Percentiles rank a stretch among this genome's conserved stretches.
phyloP scores from a whole-genome alignment of 2,888 invertebrate genomes.

The Gandaritis pyraliata region DNA sequence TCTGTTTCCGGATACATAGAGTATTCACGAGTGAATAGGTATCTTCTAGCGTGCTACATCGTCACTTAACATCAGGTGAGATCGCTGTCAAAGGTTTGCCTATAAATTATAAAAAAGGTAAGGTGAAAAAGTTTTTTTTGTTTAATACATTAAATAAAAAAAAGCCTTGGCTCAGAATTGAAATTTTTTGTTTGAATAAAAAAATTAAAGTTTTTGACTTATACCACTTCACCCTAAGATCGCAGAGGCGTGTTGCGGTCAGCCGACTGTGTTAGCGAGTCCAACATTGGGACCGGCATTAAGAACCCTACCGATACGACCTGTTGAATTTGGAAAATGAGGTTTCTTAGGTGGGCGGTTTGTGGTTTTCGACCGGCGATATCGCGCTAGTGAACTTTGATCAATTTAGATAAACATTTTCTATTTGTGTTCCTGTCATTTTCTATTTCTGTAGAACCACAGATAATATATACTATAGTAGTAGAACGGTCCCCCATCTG shows the following conservation, averaged over 20 bases:
- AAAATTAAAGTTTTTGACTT: constrained; percentile 24
- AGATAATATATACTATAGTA: too few relatives aligned
- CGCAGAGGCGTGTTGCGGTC: constrained; percentile 54
- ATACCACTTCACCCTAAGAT: constrained; percentile 24
- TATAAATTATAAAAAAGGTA: too few relatives aligned
- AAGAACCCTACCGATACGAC: constrained; percentile 40
- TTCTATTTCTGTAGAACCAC: too few relatives aligned
- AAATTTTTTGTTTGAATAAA: neutral
- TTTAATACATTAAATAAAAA: too few relatives aligned
- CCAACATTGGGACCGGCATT: constrained; percentile 35
- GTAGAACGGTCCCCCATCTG: too few relatives aligned
- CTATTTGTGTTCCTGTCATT: neutral
- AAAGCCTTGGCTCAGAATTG: too few relatives aligned
- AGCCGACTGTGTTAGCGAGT: constrained; percentile 38
- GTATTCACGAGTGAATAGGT: too few relatives aligned
- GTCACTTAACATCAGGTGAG: too few relatives aligned
- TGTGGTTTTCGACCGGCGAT: constrained; percentile 20
- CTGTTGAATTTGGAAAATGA: constrained; percentile 46
- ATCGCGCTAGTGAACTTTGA: constrained; percentile 7
- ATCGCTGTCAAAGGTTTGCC: too few relatives aligned
- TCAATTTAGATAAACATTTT: neutral
- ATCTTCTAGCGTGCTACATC: too few relatives aligned
- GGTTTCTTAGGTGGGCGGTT: constrained; percentile 21
- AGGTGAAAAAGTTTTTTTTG: too few relatives aligned
- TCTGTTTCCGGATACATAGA: too few relatives aligned